phyloP scores from a whole-genome alignment of 2,888 invertebrate species.

The Papilio elwesi region DNA sequence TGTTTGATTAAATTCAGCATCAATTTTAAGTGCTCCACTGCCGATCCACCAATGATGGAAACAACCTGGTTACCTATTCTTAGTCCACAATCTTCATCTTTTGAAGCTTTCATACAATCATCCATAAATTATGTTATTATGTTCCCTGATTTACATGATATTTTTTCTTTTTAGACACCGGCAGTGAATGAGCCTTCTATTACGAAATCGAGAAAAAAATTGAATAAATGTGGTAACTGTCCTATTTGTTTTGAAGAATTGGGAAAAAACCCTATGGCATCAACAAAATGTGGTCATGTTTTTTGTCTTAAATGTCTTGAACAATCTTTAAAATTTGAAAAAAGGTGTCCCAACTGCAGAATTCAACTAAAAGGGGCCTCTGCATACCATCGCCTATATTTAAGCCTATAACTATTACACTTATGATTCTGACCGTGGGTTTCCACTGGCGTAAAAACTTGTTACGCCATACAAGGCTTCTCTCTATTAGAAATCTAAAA shows the following conservation, averaged over 20 bases:
- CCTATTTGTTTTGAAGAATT: constrained; percentile 68
- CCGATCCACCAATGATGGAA: too few species aligned
- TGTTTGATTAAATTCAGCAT: too few species aligned
- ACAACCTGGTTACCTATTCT: too few species aligned
- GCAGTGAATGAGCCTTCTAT: neutral
- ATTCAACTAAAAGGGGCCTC: constrained; percentile 52
- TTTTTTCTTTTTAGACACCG: constrained; percentile 12
- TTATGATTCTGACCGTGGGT: too few species aligned
- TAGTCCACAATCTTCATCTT: too few species aligned
- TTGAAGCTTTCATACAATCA: too few species aligned
- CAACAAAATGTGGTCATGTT: constrained; percentile 73
- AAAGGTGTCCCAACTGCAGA: constrained; percentile 67
- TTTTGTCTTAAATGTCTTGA: constrained; percentile 63
- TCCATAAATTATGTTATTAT: too few species aligned
- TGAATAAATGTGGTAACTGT: constrained; percentile 56
- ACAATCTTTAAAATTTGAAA: constrained; percentile 51
- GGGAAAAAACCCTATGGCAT: constrained; percentile 61
- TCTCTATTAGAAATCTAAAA: too few species aligned
- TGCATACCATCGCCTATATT: constrained; percentile 59
- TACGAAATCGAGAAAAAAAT: constrained; percentile 1
- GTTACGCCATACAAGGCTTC: too few species aligned
- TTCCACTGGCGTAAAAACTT: too few species aligned
- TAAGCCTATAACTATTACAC: constrained; percentile 2
- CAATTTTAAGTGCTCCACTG: too few species aligned
- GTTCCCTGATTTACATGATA: too few species aligned